phyloP scores from a whole-genome alignment of 2,888 invertebrate genomes.

The Caenorhabditis sp. region DNA sequence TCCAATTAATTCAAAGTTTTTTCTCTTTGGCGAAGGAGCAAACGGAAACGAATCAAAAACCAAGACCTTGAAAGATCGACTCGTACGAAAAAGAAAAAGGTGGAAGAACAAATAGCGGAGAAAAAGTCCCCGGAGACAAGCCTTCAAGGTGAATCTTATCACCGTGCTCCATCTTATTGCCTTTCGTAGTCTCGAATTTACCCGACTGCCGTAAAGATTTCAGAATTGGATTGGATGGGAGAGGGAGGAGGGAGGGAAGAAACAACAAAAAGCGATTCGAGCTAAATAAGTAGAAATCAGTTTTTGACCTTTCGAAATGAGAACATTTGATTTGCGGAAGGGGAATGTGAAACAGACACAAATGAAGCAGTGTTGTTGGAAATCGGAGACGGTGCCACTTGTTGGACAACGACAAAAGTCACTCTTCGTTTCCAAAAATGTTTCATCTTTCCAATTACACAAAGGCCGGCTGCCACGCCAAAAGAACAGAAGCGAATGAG shows the following conservation, averaged over 20 bases:
- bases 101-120: slow-evolving; percentile 28
- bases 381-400: slow-evolving; percentile 31
- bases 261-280: neutral
- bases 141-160: slow-evolving; percentile 36
- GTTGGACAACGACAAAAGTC: neutral
- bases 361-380: slow-evolving; percentile 8
- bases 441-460: slow-evolving; percentile 44
- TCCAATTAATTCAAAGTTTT: slow-evolving; percentile 52
- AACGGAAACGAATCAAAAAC: slow-evolving; percentile 32
- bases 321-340: neutral
- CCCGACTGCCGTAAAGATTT: neutral
- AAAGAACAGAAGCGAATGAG: slow-evolving; percentile 21
- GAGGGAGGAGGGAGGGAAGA: neutral
- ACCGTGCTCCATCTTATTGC: slow-evolving; percentile 38
- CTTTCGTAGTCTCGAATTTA: neutral
- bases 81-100: slow-evolving; percentile 13
- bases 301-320: slow-evolving; percentile 5
- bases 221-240: neutral
- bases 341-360: slow-evolving; percentile 1
- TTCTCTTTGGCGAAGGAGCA: neutral
- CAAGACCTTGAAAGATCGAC: slow-evolving; percentile 15
- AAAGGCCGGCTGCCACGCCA: too few relatives aligned
- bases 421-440: slow-evolving; percentile 5
- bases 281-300: neutral
- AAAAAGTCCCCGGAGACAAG: slow-evolving; percentile 27